Conservation (phyloP, 2,888 invertebrate genomes). For the Chalcosyrphus nemorum region DNA sequence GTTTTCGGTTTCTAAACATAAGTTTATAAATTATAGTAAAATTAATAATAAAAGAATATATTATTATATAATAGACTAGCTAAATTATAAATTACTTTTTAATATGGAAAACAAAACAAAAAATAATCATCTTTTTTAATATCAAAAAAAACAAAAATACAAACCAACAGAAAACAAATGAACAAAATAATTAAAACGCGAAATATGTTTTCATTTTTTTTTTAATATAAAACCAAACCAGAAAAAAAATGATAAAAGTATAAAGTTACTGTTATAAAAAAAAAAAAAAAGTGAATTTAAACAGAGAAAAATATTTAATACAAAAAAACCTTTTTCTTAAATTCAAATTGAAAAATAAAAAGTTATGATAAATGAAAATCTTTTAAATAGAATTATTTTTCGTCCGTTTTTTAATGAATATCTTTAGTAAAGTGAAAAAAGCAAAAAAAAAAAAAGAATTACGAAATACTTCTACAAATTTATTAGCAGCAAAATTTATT, state of each 20-base stretch:
- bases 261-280: conserved; percentile 64
- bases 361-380: conserved; percentile 56
- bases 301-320: conserved; percentile 40
- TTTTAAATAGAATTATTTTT: conserved; percentile 70
- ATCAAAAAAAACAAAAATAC: conserved; percentile 53
- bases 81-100: conserved; percentile 72
- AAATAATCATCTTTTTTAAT: conserved; percentile 69
- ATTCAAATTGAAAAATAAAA: conserved; percentile 53
- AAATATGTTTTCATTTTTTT: conserved; percentile 45
- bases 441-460: conserved; percentile 26
- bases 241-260: conserved; percentile 49
- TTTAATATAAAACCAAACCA: conserved; percentile 16
- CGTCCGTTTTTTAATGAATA: conserved; percentile 67
- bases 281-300: conserved; percentile 45
- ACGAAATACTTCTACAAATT: conserved; percentile 59
- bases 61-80: conserved; percentile 69
- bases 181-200: conserved; percentile 22
- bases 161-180: conserved; percentile 34
- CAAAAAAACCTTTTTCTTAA: conserved; percentile 57
- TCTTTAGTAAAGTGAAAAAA: conserved; percentile 43
- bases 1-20: conserved; percentile 68
- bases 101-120: conserved; percentile 62
- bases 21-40: conserved; percentile 62
- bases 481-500: conserved; percentile 63
- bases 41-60: conserved; percentile 48